These are phyloP conservation scores for Catocala nupta DNA, from an alignment of 2,888 invertebrate genomes.

Conservation along the genomic window DNA sequence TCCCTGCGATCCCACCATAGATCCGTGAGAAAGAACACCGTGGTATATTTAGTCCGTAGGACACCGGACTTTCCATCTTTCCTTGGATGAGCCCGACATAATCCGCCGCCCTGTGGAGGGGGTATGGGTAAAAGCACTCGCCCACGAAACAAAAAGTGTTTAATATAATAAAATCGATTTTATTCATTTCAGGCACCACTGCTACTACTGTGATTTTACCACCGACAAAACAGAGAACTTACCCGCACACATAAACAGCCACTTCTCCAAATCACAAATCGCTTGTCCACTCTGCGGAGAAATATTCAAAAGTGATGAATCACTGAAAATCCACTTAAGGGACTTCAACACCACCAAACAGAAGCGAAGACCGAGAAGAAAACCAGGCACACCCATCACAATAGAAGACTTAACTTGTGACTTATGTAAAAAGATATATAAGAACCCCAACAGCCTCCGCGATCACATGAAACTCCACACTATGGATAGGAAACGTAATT, in stretches of 20 bases:
- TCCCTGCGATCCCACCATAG: too few relatives aligned
- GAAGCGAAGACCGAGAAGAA: conserved; percentile 69
- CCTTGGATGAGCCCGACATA: too few relatives aligned
- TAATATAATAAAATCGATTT: background rate
- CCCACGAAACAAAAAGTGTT: too few relatives aligned
- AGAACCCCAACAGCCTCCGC: conserved; percentile 64
- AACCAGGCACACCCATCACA: conserved; percentile 74
- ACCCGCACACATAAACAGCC: conserved; percentile 61
- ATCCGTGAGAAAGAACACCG: too few relatives aligned
- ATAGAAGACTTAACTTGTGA: conserved; percentile 76
- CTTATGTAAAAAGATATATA: conserved; percentile 77
- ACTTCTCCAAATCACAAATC: conserved; percentile 62
- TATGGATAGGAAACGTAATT: conserved; percentile 77
- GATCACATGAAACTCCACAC: conserved; percentile 88
- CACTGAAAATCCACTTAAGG: conserved; percentile 65
- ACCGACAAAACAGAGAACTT: conserved; percentile 52
- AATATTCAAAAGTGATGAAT: conserved; percentile 68
- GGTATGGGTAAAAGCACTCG: too few relatives aligned
- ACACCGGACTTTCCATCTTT: too few relatives aligned
- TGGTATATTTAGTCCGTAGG: too few relatives aligned
- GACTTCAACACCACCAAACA: conserved; percentile 64
- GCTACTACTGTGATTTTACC: conserved; percentile 67
- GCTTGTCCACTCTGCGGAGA: conserved; percentile 74
- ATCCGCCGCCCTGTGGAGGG: too few relatives aligned
- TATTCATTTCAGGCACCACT: conserved; percentile 62